Base-by-base conservation (phyloP, 2,797 vertebrate species). In the Girardinus metallicus region DNA sequence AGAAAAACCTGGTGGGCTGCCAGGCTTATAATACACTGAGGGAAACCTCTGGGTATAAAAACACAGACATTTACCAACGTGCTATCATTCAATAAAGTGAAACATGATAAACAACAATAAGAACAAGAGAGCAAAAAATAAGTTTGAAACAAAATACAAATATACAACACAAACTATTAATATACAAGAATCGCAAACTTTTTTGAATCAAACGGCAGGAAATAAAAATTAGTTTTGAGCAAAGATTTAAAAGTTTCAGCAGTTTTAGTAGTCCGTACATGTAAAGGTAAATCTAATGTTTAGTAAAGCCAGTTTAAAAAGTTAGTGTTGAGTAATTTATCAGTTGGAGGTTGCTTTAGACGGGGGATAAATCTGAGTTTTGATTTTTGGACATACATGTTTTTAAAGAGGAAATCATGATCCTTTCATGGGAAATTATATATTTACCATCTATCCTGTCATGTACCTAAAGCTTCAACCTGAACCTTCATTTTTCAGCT, bases 401-500 rank as follows among this genome's bases (percentile, higher is more conserved):
- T 36, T 36, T 64, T 64, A 39, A 36, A 39, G 31, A 39, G 31
- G 34, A 39, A 39, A 5, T 0, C 34, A 23, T 31, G 5, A 15
- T 31, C 10, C 16, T 11, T 31, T n/a, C 36, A 71, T 4, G 29
- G 43, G 34, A 39, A 44, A 13, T 72, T 2, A 26, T 39, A 44
- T 26, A 26, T 34, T 43, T 31, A 41, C 12, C 71, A 11, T 47
- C 74, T 51, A 43, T 73, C 60, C 44, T 15, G 31, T 77, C 8
- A 62, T 57, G 5, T 15, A 10, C 11, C 62, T 51, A 76, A 36
- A 79, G 55, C 21, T 53, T 51, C 82, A 76, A 47, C 81, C 79
- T 87, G 64, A 57, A 76, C 41, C 46, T 76, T 31, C 43, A 74
- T 79, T 84, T 77, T 79, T 76, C 41, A 82, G 80, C 21, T 79